Conservation (phyloP, 1,140 invertebrate genomes). For the Drosophila mauritiana region DNA sequence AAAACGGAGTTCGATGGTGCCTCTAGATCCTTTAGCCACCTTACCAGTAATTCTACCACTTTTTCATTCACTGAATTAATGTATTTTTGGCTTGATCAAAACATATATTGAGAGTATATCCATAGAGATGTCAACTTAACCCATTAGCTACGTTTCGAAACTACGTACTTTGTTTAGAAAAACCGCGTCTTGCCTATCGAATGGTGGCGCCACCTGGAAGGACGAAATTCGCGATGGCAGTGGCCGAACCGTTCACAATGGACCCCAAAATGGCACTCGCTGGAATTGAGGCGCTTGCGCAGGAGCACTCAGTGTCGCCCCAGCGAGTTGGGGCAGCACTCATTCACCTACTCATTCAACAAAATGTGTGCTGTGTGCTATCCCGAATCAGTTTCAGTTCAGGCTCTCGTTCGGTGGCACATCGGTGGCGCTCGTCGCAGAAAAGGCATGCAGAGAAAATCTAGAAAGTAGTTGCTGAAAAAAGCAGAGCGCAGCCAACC, state of each 20-base stretch:
- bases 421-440: constrained; percentile 74
- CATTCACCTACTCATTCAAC: constrained; percentile 78
- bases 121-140: too few species aligned
- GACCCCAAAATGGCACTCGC: constrained; percentile 12
- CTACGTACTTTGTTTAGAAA: background rate
- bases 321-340: constrained; percentile 47
- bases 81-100: too few species aligned
- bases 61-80: too few species aligned
- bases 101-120: too few species aligned
- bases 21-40: too few species aligned
- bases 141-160: too few species aligned
- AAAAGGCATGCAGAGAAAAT: constrained; percentile 53
- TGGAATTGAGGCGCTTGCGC: constrained; percentile 18
- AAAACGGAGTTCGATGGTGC: too few species aligned
- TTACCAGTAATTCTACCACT: too few species aligned
- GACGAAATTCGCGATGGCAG: background rate
- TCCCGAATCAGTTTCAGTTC: constrained; percentile 68
- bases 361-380: constrained; percentile 70
- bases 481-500: constrained; percentile 34
- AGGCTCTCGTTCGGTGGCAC: constrained; percentile 75
- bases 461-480: constrained; percentile 44
- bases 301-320: background rate
- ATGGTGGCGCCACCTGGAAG: background rate
- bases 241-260: constrained; percentile 4
- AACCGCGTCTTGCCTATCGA: constrained; percentile 15